Conservation (phyloP, 2,113 vertebrate species). For the Peromyscus polionotus region DNA sequence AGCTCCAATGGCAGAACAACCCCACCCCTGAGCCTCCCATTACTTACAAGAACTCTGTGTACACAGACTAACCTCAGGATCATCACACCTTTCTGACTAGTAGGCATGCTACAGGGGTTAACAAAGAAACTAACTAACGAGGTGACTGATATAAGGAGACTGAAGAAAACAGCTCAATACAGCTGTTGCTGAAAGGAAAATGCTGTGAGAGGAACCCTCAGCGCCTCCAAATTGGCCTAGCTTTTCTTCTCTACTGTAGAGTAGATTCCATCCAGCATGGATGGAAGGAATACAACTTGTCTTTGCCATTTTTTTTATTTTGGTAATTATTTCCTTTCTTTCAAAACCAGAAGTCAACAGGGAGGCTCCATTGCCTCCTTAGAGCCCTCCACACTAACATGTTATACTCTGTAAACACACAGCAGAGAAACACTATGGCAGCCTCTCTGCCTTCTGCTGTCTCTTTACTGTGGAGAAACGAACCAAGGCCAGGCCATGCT, state of each 20-base stretch:
- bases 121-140: not conserved
- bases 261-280: not conserved
- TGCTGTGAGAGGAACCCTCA: not conserved
- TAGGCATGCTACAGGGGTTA: not conserved
- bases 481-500: not conserved
- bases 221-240: not conserved
- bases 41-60: not conserved
- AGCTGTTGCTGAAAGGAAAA: not conserved
- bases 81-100: not conserved
- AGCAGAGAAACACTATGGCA: not conserved
- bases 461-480: not conserved
- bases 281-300: too few relatives aligned
- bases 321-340: constrained; percentile 13
- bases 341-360: constrained; percentile 17
- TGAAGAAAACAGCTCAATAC: not conserved
- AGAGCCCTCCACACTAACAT: not conserved
- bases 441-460: too few relatives aligned
- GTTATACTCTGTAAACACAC: not conserved
- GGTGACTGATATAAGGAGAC: not conserved
- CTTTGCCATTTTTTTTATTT: not conserved
- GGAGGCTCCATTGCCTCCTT: not conserved
- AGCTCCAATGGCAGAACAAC: not conserved
- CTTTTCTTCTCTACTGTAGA: not conserved
- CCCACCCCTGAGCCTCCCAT: not conserved
- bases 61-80: not conserved